Conservation (phyloP, 2,888 invertebrate species). For the Melinopterus prodromus region DNA sequence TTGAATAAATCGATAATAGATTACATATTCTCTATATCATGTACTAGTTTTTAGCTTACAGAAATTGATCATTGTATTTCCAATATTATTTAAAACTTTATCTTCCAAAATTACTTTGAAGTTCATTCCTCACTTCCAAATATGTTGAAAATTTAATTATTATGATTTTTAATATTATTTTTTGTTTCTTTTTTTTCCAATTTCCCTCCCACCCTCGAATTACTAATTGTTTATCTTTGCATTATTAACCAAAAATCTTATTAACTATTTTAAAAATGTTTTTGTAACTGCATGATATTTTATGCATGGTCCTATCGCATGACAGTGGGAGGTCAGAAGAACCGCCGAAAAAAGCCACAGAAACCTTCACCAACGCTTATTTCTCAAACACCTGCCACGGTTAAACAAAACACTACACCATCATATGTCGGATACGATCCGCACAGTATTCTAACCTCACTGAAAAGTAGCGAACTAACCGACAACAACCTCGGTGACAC, state of each 20-base stretch:
- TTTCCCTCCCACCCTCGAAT: slow-evolving; percentile 45
- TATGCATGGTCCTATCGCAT: neutral
- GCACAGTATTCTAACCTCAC: slow-evolving; percentile 54
- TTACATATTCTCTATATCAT: too few relatives aligned
- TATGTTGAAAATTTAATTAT: neutral
- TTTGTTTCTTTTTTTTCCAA: slow-evolving; percentile 46
- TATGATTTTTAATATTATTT: slow-evolving; percentile 36
- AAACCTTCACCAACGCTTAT: slow-evolving; percentile 39
- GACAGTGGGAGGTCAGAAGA: slow-evolving; percentile 15
- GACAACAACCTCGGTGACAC: slow-evolving; percentile 55
- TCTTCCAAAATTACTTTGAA: too few relatives aligned
- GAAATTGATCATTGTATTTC: too few relatives aligned
- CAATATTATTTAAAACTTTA: too few relatives aligned
- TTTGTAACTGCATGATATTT: too few relatives aligned
- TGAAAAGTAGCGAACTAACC: slow-evolving; percentile 54
- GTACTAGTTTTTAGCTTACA: too few relatives aligned
- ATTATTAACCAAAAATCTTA: neutral
- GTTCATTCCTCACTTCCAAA: too few relatives aligned
- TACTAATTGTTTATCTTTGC: slow-evolving; percentile 38
- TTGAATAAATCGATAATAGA: too few relatives aligned
- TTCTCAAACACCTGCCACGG: slow-evolving; percentile 23
- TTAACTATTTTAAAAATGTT: slow-evolving; percentile 40
- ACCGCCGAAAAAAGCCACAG: slow-evolving; percentile 38
- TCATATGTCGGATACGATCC: slow-evolving; percentile 49
- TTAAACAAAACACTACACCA: slow-evolving; percentile 40